Evolutionary conservation across 92 coral and sea anemone genomes (phyloP).

Genomic region (Zoanthus gigantus): DNA sequence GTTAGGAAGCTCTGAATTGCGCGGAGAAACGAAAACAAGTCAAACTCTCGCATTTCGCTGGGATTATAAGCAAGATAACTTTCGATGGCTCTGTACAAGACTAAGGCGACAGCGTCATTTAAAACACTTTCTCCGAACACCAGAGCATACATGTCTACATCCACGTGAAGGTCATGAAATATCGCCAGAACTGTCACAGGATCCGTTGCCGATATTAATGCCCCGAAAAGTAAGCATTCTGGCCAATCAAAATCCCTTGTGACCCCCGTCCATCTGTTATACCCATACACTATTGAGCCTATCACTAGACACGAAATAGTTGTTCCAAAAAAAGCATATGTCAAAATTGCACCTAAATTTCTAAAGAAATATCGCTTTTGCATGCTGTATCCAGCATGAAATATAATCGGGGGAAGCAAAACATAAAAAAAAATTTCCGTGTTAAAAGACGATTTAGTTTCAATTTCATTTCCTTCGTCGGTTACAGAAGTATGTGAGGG

Average conservation of each 20-base stretch:
- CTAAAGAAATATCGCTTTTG: slow-evolving; percentile 96
- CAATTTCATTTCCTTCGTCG: slow-evolving; percentile 91
- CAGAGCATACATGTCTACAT: slow-evolving; percentile 94
- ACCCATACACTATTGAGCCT: slow-evolving; percentile 89
- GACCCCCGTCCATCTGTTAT: slow-evolving; percentile 89
- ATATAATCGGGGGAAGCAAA: slow-evolving; percentile 95
- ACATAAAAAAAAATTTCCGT: slow-evolving; percentile 98
- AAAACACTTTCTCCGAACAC: slow-evolving; percentile 97
- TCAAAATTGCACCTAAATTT: slow-evolving; percentile 96
- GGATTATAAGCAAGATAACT: slow-evolving; percentile 97
- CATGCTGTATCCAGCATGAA: slow-evolving; percentile 97
- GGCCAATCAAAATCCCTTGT: slow-evolving; percentile 90
- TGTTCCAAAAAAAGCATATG: slow-evolving; percentile 96
- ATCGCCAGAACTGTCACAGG: slow-evolving; percentile 96
- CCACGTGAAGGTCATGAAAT: slow-evolving; percentile 94
- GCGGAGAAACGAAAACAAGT: slow-evolving; percentile 79
- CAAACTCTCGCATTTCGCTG: slow-evolving; percentile 91
- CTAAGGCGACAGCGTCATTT: slow-evolving; percentile 96
- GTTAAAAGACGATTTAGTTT: slow-evolving; percentile 91
- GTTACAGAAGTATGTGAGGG: slow-evolving; percentile 78
- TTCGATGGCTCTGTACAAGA: slow-evolving; percentile 94
- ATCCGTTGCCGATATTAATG: slow-evolving; percentile 96
- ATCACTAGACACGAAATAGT: slow-evolving; percentile 89
- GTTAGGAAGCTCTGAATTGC: slow-evolving; percentile 90
- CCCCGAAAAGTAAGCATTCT: slow-evolving; percentile 94